Conservation (phyloP, 2,797 vertebrate genomes). For the Sebastolobus alascanus region DNA sequence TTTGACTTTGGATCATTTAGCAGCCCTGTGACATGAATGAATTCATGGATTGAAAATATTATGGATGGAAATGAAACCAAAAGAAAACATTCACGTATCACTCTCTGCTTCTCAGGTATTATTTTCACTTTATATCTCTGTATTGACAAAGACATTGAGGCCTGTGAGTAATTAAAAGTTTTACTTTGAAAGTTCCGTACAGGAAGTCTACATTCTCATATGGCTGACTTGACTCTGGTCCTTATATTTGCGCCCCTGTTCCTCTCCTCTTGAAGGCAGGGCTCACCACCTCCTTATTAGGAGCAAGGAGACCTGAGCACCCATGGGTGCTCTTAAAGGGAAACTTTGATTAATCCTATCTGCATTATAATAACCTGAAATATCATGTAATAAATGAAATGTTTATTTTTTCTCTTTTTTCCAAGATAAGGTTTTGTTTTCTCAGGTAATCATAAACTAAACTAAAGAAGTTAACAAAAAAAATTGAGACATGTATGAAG, state of each 20-base stretch:
- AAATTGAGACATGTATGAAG: no score
- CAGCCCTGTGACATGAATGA: no score
- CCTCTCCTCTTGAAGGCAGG: conserved; percentile 50
- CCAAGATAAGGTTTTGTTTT: no score
- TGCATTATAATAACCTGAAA: not conserved
- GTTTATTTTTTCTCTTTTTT: not conserved
- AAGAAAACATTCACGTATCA: not conserved
- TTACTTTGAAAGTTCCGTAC: conserved; percentile 39
- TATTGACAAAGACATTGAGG: no score
- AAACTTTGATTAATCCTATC: conserved; percentile 12
- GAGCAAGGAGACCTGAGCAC: conserved; percentile 47
- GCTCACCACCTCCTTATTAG: conserved; percentile 68
- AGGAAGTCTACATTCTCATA: not conserved
- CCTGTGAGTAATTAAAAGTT: accelerated
- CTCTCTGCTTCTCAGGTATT: not conserved
- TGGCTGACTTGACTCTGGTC: conserved; percentile 23
- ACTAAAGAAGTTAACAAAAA: no score
- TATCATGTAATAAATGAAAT: not conserved
- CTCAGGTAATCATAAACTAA: not conserved
- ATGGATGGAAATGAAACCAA: not conserved
- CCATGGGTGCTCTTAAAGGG: conserved; percentile 56
- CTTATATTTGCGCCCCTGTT: conserved; percentile 26
- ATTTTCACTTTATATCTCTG: not conserved
- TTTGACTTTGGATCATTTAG: no score
- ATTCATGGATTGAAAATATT: no score